Evolutionary conservation across 2,888 invertebrate genomes (phyloP), one percentile per base, ranked within the genome.

Genomic region (Mechanitis messenoides): DNA sequence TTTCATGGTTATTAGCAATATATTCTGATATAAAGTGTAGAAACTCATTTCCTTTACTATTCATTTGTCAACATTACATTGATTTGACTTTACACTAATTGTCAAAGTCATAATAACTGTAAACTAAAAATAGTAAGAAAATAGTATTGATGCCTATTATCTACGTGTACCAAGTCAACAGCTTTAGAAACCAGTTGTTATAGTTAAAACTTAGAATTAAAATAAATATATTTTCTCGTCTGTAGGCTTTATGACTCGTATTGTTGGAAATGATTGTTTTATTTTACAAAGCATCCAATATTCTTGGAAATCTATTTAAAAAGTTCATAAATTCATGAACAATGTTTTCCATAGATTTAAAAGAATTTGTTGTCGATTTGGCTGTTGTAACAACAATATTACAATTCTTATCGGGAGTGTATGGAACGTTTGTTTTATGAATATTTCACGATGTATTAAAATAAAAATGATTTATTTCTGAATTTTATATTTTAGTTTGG

Each of bases 391-490:
- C 94, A 67, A 96, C 96, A 20, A 92, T 96, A 70, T 84, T 95
- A 65, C 96, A 96, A 78, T 97, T 96, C 91, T 87, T 97, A 71
- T 94, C 96, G 64, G 97, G 97, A 87, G 92, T 92, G 97, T 97
- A 92, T 93, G 95, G 93, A 65, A 45, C 60, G 53, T 59, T 33
- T 54, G n/a, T 53, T 57, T 58, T 58, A 50, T 59, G 50, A 45
- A 56, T 53, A 60, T 20, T 20, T 60, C n/a, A 11, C 35, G 46
- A 42, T 11, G 55, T 35, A 38, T 56, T 50, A 42, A 31, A 28
- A 59, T 53, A 33, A 56, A 57, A 50, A 38, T 60, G 53, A 57
- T 31, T 54, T 9, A 56, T 62, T 50, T 58, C 9, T 50, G 12
- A 45, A 60, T 45, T 45, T 58, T 35, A 20, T 56, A 55, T 64